Conservation (phyloP, 2,113 vertebrate species). For the Castor canadensis region DNA sequence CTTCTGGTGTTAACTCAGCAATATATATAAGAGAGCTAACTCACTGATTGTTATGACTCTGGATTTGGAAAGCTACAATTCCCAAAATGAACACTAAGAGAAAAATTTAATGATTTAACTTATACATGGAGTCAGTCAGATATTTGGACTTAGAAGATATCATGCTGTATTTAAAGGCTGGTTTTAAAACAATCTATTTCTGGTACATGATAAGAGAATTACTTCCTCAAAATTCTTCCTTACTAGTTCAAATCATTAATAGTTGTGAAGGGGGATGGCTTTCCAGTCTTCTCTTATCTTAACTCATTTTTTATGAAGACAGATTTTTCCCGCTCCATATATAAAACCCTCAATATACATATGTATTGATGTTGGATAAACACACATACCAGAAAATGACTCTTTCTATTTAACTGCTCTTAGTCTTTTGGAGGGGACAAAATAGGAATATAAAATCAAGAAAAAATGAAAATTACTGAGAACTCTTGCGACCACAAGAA, state of each 20-base stretch:
- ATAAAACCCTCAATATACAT: not conserved
- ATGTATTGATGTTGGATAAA: not conserved
- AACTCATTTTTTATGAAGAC: conserved; percentile 12
- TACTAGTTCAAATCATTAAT: not conserved
- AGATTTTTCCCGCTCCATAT: not conserved
- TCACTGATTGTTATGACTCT: not conserved
- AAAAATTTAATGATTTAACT: not conserved
- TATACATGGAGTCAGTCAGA: not conserved
- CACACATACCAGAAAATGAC: not conserved
- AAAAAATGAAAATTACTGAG: not conserved
- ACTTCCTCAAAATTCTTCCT: conserved; percentile 37
- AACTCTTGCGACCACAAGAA: not conserved
- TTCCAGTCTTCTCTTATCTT: not conserved
- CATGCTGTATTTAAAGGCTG: not conserved
- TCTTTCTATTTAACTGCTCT: not conserved
- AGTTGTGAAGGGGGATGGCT: not conserved
- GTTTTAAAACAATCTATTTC: conserved; percentile 14
- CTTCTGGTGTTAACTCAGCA: not conserved
- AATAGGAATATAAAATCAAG: not conserved
- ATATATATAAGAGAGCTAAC: not conserved
- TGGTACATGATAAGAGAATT: not conserved
- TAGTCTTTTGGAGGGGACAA: not conserved
- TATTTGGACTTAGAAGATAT: not conserved
- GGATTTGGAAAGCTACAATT: not conserved
- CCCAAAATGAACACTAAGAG: conserved; percentile 4